Evolutionary conservation across 2,888 invertebrate species (phyloP).

Genomic region (Eledone cirrhosa): DNA sequence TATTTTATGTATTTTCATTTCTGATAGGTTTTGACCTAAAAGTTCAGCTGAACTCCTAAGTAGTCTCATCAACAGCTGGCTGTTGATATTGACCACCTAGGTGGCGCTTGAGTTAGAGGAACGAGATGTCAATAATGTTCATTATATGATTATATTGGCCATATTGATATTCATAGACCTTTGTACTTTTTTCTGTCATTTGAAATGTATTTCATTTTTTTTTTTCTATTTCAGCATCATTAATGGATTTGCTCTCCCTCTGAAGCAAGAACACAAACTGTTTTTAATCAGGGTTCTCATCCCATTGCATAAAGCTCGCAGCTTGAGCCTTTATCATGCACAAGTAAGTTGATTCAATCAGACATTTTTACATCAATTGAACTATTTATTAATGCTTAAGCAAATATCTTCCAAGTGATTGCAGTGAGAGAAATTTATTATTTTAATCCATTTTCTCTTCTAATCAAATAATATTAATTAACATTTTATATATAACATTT

Average conservation of each 20-base stretch:
- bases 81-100: too few species aligned
- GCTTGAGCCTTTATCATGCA: constrained; percentile 95
- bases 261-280: constrained; percentile 97
- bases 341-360: constrained; percentile 50
- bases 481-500: too few species aligned
- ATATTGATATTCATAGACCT: too few species aligned
- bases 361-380: not conserved
- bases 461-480: not conserved
- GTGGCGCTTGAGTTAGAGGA: too few species aligned
- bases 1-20: too few species aligned
- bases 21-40: too few species aligned
- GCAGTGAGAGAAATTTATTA: not conserved
- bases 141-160: too few species aligned
- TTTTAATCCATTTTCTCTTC: not conserved
- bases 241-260: constrained; percentile 96
- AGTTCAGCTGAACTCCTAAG: too few species aligned
- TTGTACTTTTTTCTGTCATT: too few species aligned
- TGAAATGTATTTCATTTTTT: not conserved
- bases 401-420: not conserved
- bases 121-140: too few species aligned
- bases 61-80: too few species aligned
- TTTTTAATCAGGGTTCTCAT: constrained; percentile 94
- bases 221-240: constrained; percentile 79
- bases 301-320: constrained; percentile 96
- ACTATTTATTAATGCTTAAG: not conserved